Evolutionary conservation across 2,113 vertebrate genomes (phyloP).

Genomic region (Saguinus midas): DNA sequence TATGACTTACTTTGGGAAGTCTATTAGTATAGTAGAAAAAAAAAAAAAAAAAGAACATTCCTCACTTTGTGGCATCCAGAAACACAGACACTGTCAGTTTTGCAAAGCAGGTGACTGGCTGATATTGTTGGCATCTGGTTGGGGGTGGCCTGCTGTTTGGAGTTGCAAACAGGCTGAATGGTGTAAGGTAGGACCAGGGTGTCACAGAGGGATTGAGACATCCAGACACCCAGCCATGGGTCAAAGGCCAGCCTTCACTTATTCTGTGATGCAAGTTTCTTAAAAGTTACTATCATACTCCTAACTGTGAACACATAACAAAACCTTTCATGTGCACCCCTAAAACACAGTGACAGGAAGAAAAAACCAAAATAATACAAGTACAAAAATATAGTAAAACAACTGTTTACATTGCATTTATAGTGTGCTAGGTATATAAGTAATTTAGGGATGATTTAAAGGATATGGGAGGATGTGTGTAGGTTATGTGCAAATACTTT

Average conservation of each 20-base stretch:
- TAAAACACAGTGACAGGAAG: not conserved
- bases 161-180: not conserved
- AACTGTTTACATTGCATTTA: not conserved
- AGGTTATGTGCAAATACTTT: not conserved
- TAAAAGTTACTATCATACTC: not conserved
- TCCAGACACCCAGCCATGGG: not conserved
- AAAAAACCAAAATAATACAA: not conserved
- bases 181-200: not conserved
- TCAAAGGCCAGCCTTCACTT: not conserved
- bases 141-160: not conserved
- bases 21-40: not conserved
- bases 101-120: not conserved
- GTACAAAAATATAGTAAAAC: not conserved
- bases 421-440: not conserved
- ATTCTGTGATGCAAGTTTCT: not conserved
- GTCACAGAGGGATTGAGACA: not conserved
- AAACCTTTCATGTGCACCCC: not conserved
- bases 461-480: not conserved
- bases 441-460: not conserved
- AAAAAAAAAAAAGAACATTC: not conserved
- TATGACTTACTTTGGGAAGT: conserved; percentile 53
- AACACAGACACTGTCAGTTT: not conserved
- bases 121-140: not conserved
- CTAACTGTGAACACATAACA: not conserved
- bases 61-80: not conserved